Evolutionary conservation across 2,113 vertebrate species (phyloP).

Genomic region (Tauraco erythrolophus): DNA sequence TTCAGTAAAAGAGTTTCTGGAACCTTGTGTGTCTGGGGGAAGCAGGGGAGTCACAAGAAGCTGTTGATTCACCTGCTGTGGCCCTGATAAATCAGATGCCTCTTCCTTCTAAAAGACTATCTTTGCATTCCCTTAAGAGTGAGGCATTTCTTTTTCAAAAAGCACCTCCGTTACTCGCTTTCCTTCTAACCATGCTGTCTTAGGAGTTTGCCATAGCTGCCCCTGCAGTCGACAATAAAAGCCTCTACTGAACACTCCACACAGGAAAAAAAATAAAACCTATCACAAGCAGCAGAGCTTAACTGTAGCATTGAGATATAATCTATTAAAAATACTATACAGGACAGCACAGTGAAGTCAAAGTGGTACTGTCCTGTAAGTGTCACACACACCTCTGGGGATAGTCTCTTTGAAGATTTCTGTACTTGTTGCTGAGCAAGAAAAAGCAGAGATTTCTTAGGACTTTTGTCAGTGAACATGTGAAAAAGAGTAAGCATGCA

Average conservation of each 20-base stretch:
- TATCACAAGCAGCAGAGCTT: not conserved
- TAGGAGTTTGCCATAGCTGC: not conserved
- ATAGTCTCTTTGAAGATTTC: not conserved
- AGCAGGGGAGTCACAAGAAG: not conserved
- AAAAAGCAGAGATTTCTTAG: not conserved
- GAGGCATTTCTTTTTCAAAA: not conserved
- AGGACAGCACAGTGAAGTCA: not conserved
- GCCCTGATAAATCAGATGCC: not conserved
- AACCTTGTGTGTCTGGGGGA: not conserved
- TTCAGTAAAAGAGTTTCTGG: not conserved
- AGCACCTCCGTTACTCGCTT: not conserved
- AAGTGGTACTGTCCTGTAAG: not conserved
- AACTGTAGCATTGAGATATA: not conserved
- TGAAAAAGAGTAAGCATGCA: not conserved
- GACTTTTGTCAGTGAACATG: not conserved
- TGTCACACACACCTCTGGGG: rapidly evolving
- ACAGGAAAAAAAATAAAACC: not conserved
- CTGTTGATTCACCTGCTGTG: not conserved
- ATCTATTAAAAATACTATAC: not conserved
- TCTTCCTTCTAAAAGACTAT: not conserved
- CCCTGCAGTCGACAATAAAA: rapidly evolving
- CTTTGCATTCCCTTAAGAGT: not conserved
- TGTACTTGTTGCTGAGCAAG: not conserved
- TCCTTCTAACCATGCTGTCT: not conserved
- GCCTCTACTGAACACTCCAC: not conserved